phyloP scores from a whole-genome alignment of 2,797 vertebrate genomes.

The Myotis pilosus region DNA sequence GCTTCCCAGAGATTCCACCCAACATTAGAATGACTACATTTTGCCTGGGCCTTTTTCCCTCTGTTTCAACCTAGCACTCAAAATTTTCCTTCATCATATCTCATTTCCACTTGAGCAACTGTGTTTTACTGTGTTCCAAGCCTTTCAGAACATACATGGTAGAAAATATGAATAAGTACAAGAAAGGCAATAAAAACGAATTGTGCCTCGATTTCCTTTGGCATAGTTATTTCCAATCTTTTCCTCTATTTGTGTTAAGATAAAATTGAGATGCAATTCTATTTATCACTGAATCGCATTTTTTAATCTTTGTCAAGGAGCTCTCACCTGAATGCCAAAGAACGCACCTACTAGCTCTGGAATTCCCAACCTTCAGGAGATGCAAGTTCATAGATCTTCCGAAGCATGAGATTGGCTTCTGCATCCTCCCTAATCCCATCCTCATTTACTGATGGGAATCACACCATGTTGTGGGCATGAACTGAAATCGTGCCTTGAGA shows the following conservation, averaged over 20 bases:
- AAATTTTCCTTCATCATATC: not conserved
- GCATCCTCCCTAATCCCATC: rapidly evolving
- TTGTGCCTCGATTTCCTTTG: not conserved
- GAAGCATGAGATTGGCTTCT: not conserved
- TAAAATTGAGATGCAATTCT: not conserved
- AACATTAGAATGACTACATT: not conserved
- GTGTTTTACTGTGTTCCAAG: not conserved
- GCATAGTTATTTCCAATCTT: not conserved
- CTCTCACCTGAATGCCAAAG: not conserved
- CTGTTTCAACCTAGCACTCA: not conserved
- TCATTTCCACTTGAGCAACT: not conserved
- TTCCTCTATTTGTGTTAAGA: not conserved
- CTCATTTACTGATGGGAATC: not conserved
- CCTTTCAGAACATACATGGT: not conserved
- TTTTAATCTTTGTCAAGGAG: not conserved
- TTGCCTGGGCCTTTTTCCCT: not conserved
- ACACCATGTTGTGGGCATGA: not conserved
- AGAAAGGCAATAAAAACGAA: not conserved
- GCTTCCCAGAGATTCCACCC: too few relatives aligned
- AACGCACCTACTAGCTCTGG: not conserved
- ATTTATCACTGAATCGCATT: not conserved
- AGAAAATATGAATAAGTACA: not conserved
- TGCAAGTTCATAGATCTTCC: not conserved
- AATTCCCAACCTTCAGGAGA: not conserved
- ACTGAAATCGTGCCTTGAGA: not conserved